Evolutionary conservation across 2,113 vertebrate species (phyloP).

Genomic region (Empidonax alnorum): DNA sequence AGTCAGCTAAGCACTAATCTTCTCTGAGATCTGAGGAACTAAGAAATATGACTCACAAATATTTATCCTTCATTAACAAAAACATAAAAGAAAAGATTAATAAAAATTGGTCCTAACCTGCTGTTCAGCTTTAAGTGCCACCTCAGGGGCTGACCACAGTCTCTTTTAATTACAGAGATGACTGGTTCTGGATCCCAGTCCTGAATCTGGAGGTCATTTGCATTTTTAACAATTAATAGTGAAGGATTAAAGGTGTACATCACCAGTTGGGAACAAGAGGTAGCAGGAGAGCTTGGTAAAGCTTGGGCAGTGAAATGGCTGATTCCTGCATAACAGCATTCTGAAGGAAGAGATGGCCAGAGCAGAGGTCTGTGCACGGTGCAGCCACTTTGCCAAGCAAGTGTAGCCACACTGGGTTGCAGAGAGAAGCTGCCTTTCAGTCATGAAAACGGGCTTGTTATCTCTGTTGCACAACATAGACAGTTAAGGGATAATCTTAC

Average conservation of each 20-base stretch:
- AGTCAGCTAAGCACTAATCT: constrained; percentile 24
- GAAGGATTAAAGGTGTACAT: not conserved
- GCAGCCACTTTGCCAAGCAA: not conserved
- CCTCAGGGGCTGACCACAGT: not conserved
- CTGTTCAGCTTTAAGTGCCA: constrained; percentile 19
- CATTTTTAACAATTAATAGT: not conserved
- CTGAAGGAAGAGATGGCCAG: not conserved
- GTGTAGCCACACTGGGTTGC: not conserved
- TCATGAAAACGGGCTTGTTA: not conserved
- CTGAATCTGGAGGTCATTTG: not conserved
- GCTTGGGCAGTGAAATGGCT: not conserved
- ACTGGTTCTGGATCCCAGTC: not conserved
- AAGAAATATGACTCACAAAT: constrained; percentile 32
- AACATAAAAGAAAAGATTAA: constrained; percentile 46
- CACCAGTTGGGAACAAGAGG: not conserved
- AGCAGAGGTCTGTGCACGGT: not conserved
- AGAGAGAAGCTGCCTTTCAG: not conserved
- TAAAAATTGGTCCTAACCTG: constrained; percentile 40
- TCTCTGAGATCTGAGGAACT: constrained; percentile 16
- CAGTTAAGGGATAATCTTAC: not conserved
- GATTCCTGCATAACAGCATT: not conserved
- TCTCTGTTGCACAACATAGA: not conserved
- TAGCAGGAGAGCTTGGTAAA: not conserved
- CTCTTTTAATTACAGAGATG: constrained; percentile 3
- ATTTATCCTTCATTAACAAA: constrained; percentile 57